Evolutionary conservation across 2,888 invertebrate genomes (phyloP).

Genomic region (Rhorus exstirpatorius): DNA sequence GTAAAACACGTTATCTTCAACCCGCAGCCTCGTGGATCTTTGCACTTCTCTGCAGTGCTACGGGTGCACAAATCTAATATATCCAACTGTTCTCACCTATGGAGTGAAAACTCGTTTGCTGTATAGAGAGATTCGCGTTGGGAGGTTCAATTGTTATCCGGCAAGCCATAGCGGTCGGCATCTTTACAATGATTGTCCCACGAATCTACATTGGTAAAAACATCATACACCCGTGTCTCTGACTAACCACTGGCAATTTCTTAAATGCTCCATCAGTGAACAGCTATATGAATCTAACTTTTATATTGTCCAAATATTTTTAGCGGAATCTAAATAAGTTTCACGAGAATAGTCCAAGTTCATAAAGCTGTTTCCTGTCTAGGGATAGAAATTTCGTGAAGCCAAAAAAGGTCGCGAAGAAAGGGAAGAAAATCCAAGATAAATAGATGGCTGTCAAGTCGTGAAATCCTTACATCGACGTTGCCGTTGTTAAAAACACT

Average conservation of each 20-base stretch:
- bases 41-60: not conserved
- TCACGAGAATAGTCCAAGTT: slow-evolving; percentile 34
- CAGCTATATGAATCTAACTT: not conserved
- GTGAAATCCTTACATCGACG: slow-evolving; percentile 31
- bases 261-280: not conserved
- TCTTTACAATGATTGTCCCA: not conserved
- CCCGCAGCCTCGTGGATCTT: slow-evolving; percentile 13
- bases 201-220: not conserved
- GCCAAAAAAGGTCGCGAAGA: not conserved
- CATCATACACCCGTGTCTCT: not conserved
- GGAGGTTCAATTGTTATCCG: not conserved
- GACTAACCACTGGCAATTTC: not conserved
- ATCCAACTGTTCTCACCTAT: slow-evolving; percentile 11
- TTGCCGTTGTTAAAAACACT: slow-evolving; percentile 37
- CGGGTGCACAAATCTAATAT: slow-evolving; percentile 8
- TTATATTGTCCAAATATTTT: slow-evolving; percentile 10
- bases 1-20: slow-evolving; percentile 17
- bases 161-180: not conserved
- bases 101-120: slow-evolving; percentile 28
- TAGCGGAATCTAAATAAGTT: slow-evolving; percentile 42
- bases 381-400: not conserved
- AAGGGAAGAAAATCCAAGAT: not conserved
- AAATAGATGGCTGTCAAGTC: slow-evolving; percentile 35
- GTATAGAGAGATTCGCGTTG: slow-evolving; percentile 3
- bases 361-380: not conserved